Conservation (phyloP, 1,140 invertebrate species). For the Bathynomus jamesi region DNA sequence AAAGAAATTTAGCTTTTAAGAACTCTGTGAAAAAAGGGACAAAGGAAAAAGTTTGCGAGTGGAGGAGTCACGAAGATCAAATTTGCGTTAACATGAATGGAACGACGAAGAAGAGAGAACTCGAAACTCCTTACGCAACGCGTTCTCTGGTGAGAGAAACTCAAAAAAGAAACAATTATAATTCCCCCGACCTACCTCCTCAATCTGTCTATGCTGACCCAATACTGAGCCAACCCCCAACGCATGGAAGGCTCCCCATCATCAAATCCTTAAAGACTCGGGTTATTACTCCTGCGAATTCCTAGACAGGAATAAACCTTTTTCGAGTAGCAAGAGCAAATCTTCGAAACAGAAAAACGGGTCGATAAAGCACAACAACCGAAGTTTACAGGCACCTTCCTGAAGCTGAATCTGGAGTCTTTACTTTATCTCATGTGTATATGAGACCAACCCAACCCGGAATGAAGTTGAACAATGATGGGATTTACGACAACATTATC, state of each 20-base stretch:
- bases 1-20: conserved; percentile 20
- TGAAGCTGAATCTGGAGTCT: conserved; percentile 27
- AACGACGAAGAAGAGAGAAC: conserved; percentile 7
- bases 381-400: conserved; percentile 18
- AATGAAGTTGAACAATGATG: conserved; percentile 17
- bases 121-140: conserved; percentile 12
- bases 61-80: conserved; percentile 8
- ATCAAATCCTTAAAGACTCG: conserved; percentile 29
- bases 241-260: conserved; percentile 15
- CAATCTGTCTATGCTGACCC: conserved; percentile 3
- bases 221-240: conserved; percentile 17
- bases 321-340: conserved; percentile 23
- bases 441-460: conserved; percentile 16
- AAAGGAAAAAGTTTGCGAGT: conserved; percentile 5
- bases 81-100: conserved; percentile 10
- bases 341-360: background rate
- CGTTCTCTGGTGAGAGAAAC: conserved; percentile 3
- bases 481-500: conserved; percentile 35
- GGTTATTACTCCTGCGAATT: conserved; percentile 35
- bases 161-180: conserved; percentile 1
- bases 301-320: conserved; percentile 25
- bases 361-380: conserved; percentile 7
- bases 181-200: conserved; percentile 12
- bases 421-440: conserved; percentile 30
- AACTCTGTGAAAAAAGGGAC: conserved; percentile 12